A percentile compares a stretch with the other conserved stretches of the same genome.
Evolutionary conservation across 2,888 invertebrate species (phyloP).

Genomic region (Dichetophora obliterata): DNA sequence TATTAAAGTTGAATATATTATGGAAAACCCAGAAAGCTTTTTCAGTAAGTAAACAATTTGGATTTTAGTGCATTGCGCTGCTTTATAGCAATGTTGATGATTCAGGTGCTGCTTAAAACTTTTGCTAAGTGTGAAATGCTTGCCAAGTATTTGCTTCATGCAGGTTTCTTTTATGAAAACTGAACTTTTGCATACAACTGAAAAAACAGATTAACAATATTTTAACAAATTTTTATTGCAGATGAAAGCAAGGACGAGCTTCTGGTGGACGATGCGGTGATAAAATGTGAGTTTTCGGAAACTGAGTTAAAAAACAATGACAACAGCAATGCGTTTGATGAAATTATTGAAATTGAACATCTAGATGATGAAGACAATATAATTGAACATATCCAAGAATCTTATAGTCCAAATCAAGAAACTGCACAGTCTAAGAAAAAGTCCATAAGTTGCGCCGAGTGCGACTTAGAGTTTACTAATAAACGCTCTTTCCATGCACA

Average conservation of each 20-base stretch:
- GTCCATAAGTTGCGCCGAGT: conserved; percentile 50
- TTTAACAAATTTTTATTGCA: neutral
- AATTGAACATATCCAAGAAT: conserved; percentile 35
- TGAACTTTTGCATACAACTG: too few relatives aligned
- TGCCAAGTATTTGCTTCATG: too few relatives aligned
- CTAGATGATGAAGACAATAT: conserved; percentile 43
- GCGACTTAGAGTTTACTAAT: conserved; percentile 52
- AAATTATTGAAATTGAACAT: conserved; percentile 49
- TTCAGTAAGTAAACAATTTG: neutral
- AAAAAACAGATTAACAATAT: neutral
- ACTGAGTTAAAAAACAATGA: neutral
- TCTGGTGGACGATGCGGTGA: conserved; percentile 48
- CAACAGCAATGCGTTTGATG: neutral
- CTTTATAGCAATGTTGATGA: neutral
- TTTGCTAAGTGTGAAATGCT: too few relatives aligned
- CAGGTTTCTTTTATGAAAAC: too few relatives aligned
- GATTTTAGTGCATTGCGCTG: neutral
- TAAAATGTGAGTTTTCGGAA: conserved; percentile 19
- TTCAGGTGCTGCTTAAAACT: too few relatives aligned
- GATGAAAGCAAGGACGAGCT: conserved; percentile 55
- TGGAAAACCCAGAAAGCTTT: neutral
- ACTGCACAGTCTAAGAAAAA: neutral
- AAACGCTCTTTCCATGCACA: conserved; percentile 56
- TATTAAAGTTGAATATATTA: conserved; percentile 35
- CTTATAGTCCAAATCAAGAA: conserved; percentile 12